Evolutionary conservation across 2,888 invertebrate species (phyloP), one percentile per base, ranked within the genome.

Genomic region (Troides helena): DNA sequence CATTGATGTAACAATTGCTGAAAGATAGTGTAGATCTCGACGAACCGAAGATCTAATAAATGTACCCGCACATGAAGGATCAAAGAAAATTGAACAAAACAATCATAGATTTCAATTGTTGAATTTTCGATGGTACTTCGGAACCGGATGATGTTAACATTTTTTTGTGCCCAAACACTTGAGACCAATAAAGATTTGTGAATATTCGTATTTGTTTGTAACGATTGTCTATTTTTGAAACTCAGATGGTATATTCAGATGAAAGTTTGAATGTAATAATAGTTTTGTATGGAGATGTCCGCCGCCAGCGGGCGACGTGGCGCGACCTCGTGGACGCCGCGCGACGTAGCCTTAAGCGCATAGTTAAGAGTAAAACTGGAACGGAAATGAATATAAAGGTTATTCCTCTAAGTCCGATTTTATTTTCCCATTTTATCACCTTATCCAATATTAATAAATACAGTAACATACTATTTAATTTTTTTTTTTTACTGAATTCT

Each of bases 301-400:
- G 62, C 62, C 59, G 61, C 36, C 21, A 65, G 65, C 21, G 53
- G 30, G 60, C 58, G 46, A 68, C 58, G 65, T 65, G 61, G 23
- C 57, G 10, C 61, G 60, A 61, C 61, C 36, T 70, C 23, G 59
- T 14, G 46, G 4, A 70, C 73, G 79, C 77, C 76, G 79, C 80
- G 78, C 77, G 76, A 79, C 72, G 69, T 87, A 88, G 85, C 76
- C 77, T 76, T 88, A 88, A 87, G 88, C 73, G 77, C 80, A 84
- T 85, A 85, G 81, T 82, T 81, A 88, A 87, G 88, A 85, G 83
- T 87, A 85, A 82, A 85, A 87, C 82, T 87, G 84, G 84, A 85
- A 83, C 78, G 82, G 78, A 88, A 89, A 90, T 87, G 83, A 91
- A 89, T 90, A 90, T 88, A 91, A 89, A 90, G 88, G 89, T 88